Evolutionary conservation across 2,888 invertebrate species (phyloP), one percentile per base, ranked within the genome.

Genomic region (Papilio elwesi): DNA sequence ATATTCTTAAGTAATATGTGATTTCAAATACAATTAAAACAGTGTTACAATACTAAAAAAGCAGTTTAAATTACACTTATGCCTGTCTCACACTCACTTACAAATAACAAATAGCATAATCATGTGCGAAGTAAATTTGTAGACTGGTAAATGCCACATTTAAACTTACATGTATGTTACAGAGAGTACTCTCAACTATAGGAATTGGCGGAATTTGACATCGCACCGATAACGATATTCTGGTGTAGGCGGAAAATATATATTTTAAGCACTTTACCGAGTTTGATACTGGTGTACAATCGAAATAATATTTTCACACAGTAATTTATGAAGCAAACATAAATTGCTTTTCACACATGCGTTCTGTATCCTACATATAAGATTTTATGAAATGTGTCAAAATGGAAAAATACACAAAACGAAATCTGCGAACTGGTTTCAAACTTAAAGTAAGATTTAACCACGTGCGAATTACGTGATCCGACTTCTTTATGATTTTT

Each of bases 401-500:
- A 16, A 47, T 59, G 36, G 36, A 64, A 55, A 53, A 47, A 67
- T 47, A 67, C n/a, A 55, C 53, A 68, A 47, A n/a, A 49, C 12
- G 16, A 65, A 52, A 63, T 52, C 43, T 47, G 62, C 26, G 7
- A 70, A 63, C 8, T 10, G 15, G 15, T 67, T 63, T 13, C 15
- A 63, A 55, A 9, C 6, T 55, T 38, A 47, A 2, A 12, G 55
- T 55, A 26, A 49, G 11, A 26, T 62, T 72, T 63, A 55, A 72
- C 7, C 48, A 72, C 53, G 8, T 64, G 68, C 36, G 53, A 72
- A 72, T 63, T 68, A 72, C 72, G 72, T 72, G 72, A 64, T 67
- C 15, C 8, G n/a, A 55, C 13, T 36, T 15, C 26, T 26, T 47
- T 52, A 16, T 67, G 53, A 55, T 12, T 36, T 13, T 16, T 4